Evolutionary conservation across 1,140 invertebrate genomes (phyloP).

Genomic region (Cylas formicarius): DNA sequence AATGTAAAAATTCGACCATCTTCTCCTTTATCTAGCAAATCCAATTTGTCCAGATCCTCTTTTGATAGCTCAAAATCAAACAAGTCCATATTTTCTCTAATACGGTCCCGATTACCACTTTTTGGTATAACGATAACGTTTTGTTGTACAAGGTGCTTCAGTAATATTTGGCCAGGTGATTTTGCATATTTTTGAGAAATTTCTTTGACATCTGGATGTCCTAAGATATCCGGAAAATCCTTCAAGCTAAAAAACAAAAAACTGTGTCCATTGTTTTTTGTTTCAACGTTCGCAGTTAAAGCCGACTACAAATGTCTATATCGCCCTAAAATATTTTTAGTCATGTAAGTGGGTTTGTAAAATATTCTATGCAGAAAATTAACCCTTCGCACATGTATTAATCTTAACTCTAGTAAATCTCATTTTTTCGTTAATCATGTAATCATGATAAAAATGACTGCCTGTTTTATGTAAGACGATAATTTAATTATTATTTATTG

Average conservation of each 20-base stretch:
- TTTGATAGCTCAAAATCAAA: slow-evolving; percentile 51
- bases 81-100: slow-evolving; percentile 53
- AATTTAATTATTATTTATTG: too few species aligned
- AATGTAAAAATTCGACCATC: slow-evolving; percentile 53
- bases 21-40: slow-evolving; percentile 47
- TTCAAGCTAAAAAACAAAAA: slow-evolving; percentile 33
- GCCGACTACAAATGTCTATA: neutral
- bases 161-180: slow-evolving; percentile 51
- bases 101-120: slow-evolving; percentile 44
- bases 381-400: too few species aligned
- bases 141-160: slow-evolving; percentile 48
- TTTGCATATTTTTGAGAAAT: slow-evolving; percentile 45
- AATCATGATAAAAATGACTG: too few species aligned
- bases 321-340: too few species aligned
- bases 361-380: too few species aligned
- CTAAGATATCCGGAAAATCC: slow-evolving; percentile 51
- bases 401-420: too few species aligned
- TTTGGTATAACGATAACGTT: slow-evolving; percentile 53
- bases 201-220: slow-evolving; percentile 45
- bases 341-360: too few species aligned
- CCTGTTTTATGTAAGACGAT: too few species aligned
- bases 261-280: slow-evolving; percentile 35
- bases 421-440: too few species aligned
- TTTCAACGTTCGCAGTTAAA: neutral
- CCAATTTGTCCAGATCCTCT: slow-evolving; percentile 47